Percentiles rank a stretch among this genome's conserved stretches.
Evolutionary conservation across 2,113 vertebrate species (phyloP).

Genomic region (Brachirus orientalis): DNA sequence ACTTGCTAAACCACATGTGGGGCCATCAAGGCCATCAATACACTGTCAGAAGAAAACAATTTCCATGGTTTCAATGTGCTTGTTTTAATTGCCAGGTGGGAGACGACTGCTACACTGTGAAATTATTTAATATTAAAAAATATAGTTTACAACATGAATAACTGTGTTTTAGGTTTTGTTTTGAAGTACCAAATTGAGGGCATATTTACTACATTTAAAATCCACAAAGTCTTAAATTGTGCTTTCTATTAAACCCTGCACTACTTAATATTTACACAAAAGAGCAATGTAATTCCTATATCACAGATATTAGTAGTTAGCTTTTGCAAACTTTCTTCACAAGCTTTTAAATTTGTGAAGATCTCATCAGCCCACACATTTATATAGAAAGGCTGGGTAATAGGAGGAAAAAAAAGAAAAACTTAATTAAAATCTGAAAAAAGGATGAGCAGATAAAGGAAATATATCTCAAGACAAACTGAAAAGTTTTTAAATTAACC

Average conservation of each 20-base stretch:
- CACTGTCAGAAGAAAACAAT: too few relatives aligned
- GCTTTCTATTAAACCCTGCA: conserved; percentile 73
- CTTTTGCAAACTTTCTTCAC: conserved; percentile 60
- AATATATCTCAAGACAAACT: conserved; percentile 43
- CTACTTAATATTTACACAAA: conserved; percentile 42
- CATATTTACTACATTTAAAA: conserved; percentile 18
- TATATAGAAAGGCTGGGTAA: conserved; percentile 6
- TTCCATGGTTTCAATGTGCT: background rate
- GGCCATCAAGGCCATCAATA: conserved; percentile 12
- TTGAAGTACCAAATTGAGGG: background rate
- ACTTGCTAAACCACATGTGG: background rate
- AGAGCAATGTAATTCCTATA: conserved; percentile 35
- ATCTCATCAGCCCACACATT: conserved; percentile 28
- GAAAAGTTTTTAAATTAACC: too few relatives aligned
- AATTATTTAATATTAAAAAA: background rate
- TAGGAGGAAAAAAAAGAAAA: background rate
- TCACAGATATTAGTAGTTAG: conserved; percentile 44
- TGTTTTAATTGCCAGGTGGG: background rate
- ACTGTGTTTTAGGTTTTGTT: background rate
- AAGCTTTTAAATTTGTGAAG: conserved; percentile 20
- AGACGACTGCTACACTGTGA: background rate
- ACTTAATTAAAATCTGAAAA: conserved; percentile 27
- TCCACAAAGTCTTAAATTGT: conserved; percentile 84
- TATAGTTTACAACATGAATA: background rate
- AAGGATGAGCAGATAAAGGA: conserved; percentile 16